phyloP scores from a whole-genome alignment of 2,113 vertebrate species.

The Muntiacus reevesi region DNA sequence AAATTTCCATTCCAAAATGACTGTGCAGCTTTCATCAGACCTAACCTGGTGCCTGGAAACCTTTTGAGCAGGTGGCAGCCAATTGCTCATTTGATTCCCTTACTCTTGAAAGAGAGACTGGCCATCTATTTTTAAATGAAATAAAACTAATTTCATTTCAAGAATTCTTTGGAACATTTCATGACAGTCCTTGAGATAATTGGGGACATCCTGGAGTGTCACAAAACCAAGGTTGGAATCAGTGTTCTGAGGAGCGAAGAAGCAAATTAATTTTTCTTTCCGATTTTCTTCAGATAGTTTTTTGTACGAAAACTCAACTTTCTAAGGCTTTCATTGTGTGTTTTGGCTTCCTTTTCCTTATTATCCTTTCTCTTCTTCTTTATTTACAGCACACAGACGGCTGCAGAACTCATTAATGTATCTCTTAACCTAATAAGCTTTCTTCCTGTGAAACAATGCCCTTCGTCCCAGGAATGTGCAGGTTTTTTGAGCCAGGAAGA shows the following conservation, averaged over 20 bases:
- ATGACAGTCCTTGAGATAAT: constrained; percentile 64
- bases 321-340: constrained; percentile 42
- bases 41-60: background rate
- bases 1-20: constrained; percentile 4
- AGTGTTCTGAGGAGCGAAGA: constrained; percentile 46
- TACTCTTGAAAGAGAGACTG: constrained; percentile 15
- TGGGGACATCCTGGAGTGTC: constrained; percentile 62
- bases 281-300: constrained; percentile 56
- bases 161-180: constrained; percentile 59
- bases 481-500: constrained; percentile 58
- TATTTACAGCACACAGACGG: constrained; percentile 42
- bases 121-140: constrained; percentile 64
- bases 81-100: constrained; percentile 17
- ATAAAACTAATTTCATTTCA: constrained; percentile 69
- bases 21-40: background rate
- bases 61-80: background rate
- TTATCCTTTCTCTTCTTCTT: constrained; percentile 42
- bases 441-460: constrained; percentile 60
- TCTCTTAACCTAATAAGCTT: constrained; percentile 61
- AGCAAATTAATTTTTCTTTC: constrained; percentile 68
- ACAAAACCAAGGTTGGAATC: constrained; percentile 62
- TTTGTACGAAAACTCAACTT: constrained; percentile 50
- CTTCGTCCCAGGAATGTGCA: background rate
- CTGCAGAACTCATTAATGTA: constrained; percentile 18
- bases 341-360: constrained; percentile 52